Percentiles rank a stretch among this genome's conserved stretches.
These are phyloP conservation scores for Scaptomyza cyrtandrae DNA, from an alignment of 2,888 invertebrate species.

Conservation along the genomic window DNA sequence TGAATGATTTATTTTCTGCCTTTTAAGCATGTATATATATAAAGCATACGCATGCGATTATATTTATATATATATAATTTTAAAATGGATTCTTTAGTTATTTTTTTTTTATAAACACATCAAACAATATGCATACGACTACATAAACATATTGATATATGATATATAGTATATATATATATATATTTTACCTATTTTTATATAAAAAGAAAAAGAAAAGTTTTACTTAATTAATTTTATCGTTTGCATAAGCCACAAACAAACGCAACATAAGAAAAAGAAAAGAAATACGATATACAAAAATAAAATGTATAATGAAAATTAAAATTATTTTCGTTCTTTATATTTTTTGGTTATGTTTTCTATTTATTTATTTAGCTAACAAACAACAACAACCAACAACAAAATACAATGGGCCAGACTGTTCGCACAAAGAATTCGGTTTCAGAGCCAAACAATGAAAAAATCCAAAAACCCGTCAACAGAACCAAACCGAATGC, in stretches of 20 bases:
- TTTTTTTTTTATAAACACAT: conserved; percentile 22
- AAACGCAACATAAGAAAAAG: conserved; percentile 34
- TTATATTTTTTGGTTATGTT: conserved; percentile 10
- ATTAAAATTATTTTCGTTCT: conserved; percentile 26
- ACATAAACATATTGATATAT: conserved; percentile 28
- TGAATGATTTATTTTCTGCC: conserved; percentile 14
- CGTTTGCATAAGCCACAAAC: conserved; percentile 53
- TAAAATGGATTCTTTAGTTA: conserved; percentile 43
- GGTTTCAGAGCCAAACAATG: conserved; percentile 62
- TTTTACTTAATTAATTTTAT: conserved; percentile 72
- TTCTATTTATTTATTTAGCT: conserved; percentile 17
- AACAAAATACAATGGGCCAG: conserved; percentile 37
- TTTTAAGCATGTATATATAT: conserved; percentile 22
- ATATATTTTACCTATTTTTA: conserved; percentile 69
- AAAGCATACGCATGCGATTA: conserved; percentile 8
- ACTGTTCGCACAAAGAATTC: conserved; percentile 60
- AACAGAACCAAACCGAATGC: conserved; percentile 66
- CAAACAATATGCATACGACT: conserved; percentile 30
- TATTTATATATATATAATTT: conserved; percentile 23
- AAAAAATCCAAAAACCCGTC: conserved; percentile 19
- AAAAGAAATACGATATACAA: conserved; percentile 43
- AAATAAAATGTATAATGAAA: conserved; percentile 66
- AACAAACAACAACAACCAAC: conserved; percentile 7
- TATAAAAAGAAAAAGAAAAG: conserved; percentile 36
- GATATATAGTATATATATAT: conserved; percentile 11